Evolutionary conservation across 2,888 invertebrate species (phyloP).

Genomic region (Clistopyga incitator): DNA sequence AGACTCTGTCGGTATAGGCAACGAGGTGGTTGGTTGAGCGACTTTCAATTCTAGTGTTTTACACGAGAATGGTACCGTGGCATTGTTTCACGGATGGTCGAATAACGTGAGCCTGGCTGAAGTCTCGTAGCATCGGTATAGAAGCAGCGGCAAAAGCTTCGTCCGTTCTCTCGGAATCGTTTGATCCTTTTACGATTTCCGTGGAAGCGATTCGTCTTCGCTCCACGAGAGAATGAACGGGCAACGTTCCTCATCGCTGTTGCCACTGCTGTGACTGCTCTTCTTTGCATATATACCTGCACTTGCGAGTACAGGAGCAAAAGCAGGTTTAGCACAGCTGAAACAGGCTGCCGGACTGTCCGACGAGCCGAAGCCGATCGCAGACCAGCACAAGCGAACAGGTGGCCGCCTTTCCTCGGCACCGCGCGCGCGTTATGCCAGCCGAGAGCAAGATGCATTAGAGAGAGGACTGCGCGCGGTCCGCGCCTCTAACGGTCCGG

Average conservation of each 20-base stretch:
- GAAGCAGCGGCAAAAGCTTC: conserved; percentile 20
- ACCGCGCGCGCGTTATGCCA: conserved; percentile 70
- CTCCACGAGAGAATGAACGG: conserved; percentile 7
- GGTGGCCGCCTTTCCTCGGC: conserved; percentile 72
- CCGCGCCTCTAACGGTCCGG: conserved; percentile 67
- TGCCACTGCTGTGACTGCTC: conserved; percentile 17
- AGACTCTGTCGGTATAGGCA: background rate
- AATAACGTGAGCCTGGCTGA: conserved; percentile 53
- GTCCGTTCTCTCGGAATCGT: conserved; percentile 62
- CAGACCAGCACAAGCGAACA: conserved; percentile 63
- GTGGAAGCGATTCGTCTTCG: conserved; percentile 63
- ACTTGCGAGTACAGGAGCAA: background rate
- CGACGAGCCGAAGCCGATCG: conserved; percentile 4
- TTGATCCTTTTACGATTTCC: conserved; percentile 68
- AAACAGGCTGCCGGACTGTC: conserved; percentile 33
- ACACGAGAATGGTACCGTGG: conserved; percentile 66
- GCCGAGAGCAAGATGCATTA: conserved; percentile 69
- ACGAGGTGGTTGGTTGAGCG: conserved; percentile 58
- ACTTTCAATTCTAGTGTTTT: conserved; percentile 69
- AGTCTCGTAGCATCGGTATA: conserved; percentile 7
- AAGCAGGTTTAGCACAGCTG: conserved; percentile 36
- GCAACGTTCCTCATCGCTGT: conserved; percentile 29
- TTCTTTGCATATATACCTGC: conserved; percentile 51
- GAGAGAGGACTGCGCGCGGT: conserved; percentile 29
- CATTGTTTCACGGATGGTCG: conserved; percentile 69